These are phyloP conservation scores for Dunckerocampus dactyliophorus DNA, from an alignment of 2,113 vertebrate species.

Conservation along the genomic window DNA sequence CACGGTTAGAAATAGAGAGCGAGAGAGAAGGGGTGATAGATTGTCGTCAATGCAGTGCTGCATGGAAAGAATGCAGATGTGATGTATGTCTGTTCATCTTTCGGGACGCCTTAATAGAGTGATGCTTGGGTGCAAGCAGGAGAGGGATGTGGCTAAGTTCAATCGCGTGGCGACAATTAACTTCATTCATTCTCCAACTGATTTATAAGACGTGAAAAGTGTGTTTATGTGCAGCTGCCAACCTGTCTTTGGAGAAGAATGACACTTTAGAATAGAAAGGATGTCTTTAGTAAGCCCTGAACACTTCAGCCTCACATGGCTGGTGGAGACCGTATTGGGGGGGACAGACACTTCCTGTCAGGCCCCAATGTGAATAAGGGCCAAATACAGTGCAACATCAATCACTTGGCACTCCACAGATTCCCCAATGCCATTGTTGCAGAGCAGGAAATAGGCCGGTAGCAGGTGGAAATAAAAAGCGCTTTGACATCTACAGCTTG, in stretches of 20 bases:
- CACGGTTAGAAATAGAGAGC: constrained; percentile 50
- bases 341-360: constrained; percentile 63
- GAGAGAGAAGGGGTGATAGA: constrained; percentile 46
- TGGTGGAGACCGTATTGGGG: constrained; percentile 11
- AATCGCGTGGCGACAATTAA: constrained; percentile 32
- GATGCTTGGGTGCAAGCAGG: constrained; percentile 26
- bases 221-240: constrained; percentile 48
- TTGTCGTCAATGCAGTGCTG: constrained; percentile 40
- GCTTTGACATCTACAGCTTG: constrained; percentile 61
- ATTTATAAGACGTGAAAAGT: constrained; percentile 50
- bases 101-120: constrained; percentile 23
- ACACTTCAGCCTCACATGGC: constrained; percentile 43
- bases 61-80: constrained; percentile 60
- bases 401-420: constrained; percentile 67
- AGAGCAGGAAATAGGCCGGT: constrained; percentile 76
- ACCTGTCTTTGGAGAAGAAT: constrained; percentile 46
- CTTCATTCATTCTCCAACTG: constrained; percentile 43
- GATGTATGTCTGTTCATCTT: constrained; percentile 46
- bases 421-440: constrained; percentile 74
- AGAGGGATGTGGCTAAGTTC: constrained; percentile 25
- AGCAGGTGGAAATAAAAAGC: constrained; percentile 78
- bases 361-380: constrained; percentile 69
- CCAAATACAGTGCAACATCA: constrained; percentile 75
- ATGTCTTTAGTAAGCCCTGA: constrained; percentile 46
- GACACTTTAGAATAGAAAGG: constrained; percentile 28